phyloP scores from a whole-genome alignment of 2,113 vertebrate species.

The Geococcyx californianus region DNA sequence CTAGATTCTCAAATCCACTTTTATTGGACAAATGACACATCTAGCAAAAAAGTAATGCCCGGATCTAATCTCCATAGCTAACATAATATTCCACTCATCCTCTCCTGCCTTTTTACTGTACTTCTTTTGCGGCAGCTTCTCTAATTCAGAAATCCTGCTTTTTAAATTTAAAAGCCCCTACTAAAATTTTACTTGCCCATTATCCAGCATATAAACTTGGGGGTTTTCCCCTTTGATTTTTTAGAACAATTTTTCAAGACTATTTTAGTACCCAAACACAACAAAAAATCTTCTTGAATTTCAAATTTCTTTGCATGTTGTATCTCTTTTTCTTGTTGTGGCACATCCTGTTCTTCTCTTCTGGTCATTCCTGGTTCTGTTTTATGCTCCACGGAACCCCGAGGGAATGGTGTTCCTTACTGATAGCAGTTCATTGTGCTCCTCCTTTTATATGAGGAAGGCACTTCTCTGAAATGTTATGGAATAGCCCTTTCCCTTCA shows the following conservation, averaged over 20 bases:
- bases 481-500: background rate
- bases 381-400: background rate
- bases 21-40: background rate
- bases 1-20: background rate
- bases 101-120: background rate
- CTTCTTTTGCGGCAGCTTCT: background rate
- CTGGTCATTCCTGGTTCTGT: background rate
- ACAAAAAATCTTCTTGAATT: background rate
- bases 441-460: background rate
- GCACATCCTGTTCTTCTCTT: background rate
- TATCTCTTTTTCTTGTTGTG: background rate
- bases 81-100: background rate
- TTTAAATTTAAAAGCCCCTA: background rate
- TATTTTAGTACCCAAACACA: background rate
- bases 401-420: background rate
- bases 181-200: background rate
- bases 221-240: background rate
- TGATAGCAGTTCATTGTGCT: background rate
- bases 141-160: background rate
- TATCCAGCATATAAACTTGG: background rate
- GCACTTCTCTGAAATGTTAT: background rate
- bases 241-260: background rate
- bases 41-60: background rate
- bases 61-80: background rate
- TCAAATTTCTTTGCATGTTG: background rate